phyloP scores from a whole-genome alignment of 2,888 invertebrate genomes.

The Heliconius charithonia region DNA sequence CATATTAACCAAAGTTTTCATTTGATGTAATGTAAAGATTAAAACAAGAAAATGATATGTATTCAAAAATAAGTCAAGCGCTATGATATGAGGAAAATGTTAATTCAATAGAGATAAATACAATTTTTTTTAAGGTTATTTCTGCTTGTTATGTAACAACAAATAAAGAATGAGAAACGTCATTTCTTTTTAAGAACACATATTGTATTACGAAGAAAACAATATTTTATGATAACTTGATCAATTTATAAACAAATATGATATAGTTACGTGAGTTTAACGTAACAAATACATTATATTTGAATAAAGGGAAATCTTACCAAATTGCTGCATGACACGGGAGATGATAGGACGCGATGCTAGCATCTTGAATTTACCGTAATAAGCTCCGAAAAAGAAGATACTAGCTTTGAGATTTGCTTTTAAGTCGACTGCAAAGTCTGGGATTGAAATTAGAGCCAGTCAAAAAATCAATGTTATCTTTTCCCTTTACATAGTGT shows the following conservation, averaged over 20 bases:
- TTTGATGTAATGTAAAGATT: neutral
- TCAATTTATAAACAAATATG: neutral
- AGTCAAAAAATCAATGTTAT: constrained; percentile 28
- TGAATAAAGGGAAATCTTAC: constrained; percentile 52
- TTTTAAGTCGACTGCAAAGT: constrained; percentile 10
- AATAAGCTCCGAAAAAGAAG: neutral
- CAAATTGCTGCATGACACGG: constrained; percentile 70
- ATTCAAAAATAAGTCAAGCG: neutral
- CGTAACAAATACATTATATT: constrained; percentile 1
- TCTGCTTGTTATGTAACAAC: constrained; percentile 64
- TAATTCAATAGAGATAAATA: neutral
- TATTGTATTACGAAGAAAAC: neutral
- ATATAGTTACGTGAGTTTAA: neutral
- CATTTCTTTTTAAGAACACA: neutral
- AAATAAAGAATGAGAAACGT: neutral
- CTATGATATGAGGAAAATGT: constrained; percentile 12
- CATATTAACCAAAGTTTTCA: neutral
- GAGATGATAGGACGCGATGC: constrained; percentile 66
- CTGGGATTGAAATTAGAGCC: neutral
- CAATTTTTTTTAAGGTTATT: constrained; percentile 56
- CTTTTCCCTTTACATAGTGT: neutral
- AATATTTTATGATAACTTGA: neutral
- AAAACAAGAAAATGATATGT: neutral
- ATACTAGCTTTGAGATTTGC: neutral
- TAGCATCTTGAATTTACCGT: constrained; percentile 59